Evolutionary conservation across 92 coral and sea anemone genomes (phyloP), one percentile per base, ranked within the genome.

Genomic region (Epizoanthus stellaris): DNA sequence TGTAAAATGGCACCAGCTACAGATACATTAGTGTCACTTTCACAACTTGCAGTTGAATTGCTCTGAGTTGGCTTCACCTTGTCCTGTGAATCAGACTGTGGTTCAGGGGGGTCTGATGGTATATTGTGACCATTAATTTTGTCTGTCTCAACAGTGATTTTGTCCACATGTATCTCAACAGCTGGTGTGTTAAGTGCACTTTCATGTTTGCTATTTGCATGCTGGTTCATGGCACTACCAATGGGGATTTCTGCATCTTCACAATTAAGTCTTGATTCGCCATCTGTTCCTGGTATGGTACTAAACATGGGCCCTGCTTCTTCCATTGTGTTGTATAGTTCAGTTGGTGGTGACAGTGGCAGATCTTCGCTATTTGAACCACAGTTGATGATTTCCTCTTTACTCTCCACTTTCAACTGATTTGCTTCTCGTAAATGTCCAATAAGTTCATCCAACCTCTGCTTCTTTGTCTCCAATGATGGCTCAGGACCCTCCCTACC

Each of bases 351-450:
- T 0, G 83, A 79, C 15, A 62, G 71, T 11, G 83, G 83, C 39
- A 43, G 14, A 1, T 40, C 68, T 9, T 76, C 70, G 19, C 58
- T 61, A 43, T 79, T 72, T 42, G 83, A 79, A 57, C 42, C 83
- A 43, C 83, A 79, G 49, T 54, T 62, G 61, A 79, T 43, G 12
- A 79, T 49, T 7, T 79, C 83, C 20, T 79, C 83, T 20, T 63
- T 79, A 34, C 38, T 45, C 57, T 62, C 83, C 21, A 8, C 70
- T 62, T 62, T 79, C 52, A 42, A 58, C 25, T 79, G 83, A 30
- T 79, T 79, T 43, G 83, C 83, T 21, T 79, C 83, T 36, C 83
- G 83, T 63, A 79, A 63, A 7, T 79, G 83, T 21, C 83, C 83
- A 21, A 79, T 79, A 12, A 79, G 71, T 30, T 79, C 83, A 63